phyloP scores from a whole-genome alignment of 2,113 vertebrate genomes.

The Ageneiosus marmoratus region DNA sequence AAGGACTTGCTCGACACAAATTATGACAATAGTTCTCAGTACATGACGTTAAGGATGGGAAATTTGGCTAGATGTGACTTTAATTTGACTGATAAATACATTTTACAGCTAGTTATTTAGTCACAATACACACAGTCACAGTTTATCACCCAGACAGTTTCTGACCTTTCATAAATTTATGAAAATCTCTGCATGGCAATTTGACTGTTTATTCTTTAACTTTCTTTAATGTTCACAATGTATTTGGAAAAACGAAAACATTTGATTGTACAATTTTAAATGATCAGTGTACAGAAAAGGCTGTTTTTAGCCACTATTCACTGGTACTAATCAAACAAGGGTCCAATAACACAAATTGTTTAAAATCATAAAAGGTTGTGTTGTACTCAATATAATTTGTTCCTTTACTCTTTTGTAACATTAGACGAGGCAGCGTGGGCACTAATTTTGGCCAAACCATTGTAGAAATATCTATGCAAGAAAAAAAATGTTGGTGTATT shows the following conservation, averaged over 20 bases:
- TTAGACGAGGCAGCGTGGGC: background rate
- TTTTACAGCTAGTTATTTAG: background rate
- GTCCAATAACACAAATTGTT: background rate
- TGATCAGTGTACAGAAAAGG: background rate
- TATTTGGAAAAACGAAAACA: background rate
- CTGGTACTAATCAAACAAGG: background rate
- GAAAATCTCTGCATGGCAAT: background rate
- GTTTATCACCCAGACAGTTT: background rate
- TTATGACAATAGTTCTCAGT: background rate
- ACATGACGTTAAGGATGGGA: background rate
- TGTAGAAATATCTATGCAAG: conserved; percentile 48
- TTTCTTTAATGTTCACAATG: background rate
- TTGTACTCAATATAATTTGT: background rate
- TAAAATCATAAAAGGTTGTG: background rate
- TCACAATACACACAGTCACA: background rate
- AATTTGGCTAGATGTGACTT: background rate
- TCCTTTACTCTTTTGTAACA: background rate
- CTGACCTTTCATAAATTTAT: background rate
- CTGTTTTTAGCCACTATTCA: background rate
- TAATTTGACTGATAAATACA: background rate
- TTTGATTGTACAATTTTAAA: background rate
- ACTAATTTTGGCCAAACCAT: conserved; percentile 32
- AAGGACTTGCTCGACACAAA: background rate
- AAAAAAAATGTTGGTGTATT: conserved; percentile 21
- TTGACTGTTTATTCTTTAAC: background rate